Evolutionary conservation across 2,113 vertebrate species (phyloP).

Genomic region (Electrona antarctica): DNA sequence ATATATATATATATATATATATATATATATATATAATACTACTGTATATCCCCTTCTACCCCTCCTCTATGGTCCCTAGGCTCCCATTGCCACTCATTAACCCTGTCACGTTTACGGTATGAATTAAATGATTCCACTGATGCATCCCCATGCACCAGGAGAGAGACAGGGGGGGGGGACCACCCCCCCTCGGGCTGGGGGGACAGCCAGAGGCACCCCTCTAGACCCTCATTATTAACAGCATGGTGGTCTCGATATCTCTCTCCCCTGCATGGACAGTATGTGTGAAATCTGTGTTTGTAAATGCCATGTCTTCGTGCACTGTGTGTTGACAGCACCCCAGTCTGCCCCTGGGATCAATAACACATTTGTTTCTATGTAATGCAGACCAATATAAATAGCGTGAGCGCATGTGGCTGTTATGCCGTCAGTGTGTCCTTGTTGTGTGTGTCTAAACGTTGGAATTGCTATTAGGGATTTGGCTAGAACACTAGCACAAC

Average conservation of each 20-base stretch:
- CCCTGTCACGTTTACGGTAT: constrained; percentile 78
- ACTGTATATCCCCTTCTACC: constrained; percentile 8
- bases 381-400: too few species aligned
- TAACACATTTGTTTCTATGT: too few species aligned
- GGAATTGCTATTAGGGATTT: too few species aligned
- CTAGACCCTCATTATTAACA: constrained; percentile 61
- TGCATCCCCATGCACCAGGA: constrained; percentile 71
- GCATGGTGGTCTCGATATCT: constrained; percentile 58
- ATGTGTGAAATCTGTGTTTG: constrained; percentile 21
- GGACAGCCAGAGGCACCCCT: constrained; percentile 56
- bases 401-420: too few species aligned
- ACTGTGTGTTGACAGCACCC: not conserved
- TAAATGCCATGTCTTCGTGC: not conserved
- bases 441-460: too few species aligned
- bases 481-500: too few species aligned
- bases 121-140: constrained; percentile 79
- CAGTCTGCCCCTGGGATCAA: too few species aligned
- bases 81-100: constrained; percentile 79
- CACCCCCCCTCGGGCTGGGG: constrained; percentile 39
- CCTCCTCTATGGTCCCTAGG: constrained; percentile 62
- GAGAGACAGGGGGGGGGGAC: constrained; percentile 34
- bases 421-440: too few species aligned
- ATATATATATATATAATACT: too few species aligned
- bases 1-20: too few species aligned
- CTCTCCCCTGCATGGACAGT: constrained; percentile 25